A percentile compares a stretch with the other conserved stretches of the same genome.
Conservation (phyloP, 1,140 invertebrate genomes). For the Sycophaga agraensis region DNA sequence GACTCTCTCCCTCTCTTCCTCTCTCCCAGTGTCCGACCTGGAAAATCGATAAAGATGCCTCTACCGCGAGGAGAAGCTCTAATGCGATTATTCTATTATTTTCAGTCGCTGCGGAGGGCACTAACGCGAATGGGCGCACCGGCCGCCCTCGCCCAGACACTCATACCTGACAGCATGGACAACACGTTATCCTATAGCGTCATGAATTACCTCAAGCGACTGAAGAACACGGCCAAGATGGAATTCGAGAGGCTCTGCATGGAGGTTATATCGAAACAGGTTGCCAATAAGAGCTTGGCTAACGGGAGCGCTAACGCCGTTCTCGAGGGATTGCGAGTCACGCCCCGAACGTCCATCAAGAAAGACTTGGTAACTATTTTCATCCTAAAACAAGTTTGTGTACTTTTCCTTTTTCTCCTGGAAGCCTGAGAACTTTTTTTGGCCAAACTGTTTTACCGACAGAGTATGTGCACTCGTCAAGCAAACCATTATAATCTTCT, state of each 20-base stretch:
- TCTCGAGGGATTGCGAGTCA: conserved; percentile 74
- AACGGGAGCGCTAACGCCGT: conserved; percentile 51
- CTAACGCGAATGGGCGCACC: conserved; percentile 87
- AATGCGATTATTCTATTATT: conserved; percentile 35
- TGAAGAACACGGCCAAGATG: conserved; percentile 94
- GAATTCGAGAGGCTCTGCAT: conserved; percentile 91
- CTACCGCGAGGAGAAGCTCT: too few species aligned
- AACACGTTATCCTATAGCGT: conserved; percentile 92
- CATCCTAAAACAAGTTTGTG: too few species aligned
- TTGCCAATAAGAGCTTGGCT: conserved; percentile 58
- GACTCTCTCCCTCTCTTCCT: background rate
- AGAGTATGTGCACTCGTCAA: too few species aligned
- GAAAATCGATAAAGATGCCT: too few species aligned
- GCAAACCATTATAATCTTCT: background rate
- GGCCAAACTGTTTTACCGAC: too few species aligned
- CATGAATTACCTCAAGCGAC: conserved; percentile 89
- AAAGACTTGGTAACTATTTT: conserved; percentile 70
- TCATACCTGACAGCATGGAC: conserved; percentile 90
- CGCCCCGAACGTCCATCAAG: conserved; percentile 66
- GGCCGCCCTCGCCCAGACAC: conserved; percentile 73
- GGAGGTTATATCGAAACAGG: conserved; percentile 66
- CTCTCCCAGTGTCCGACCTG: background rate
- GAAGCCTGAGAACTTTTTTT: too few species aligned
- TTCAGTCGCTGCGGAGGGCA: conserved; percentile 84
- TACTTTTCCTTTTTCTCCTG: too few species aligned